Percentiles rank a stretch among this genome's conserved stretches.
phyloP scores from a whole-genome alignment of 1,140 invertebrate genomes.

The Drosophila sp. region DNA sequence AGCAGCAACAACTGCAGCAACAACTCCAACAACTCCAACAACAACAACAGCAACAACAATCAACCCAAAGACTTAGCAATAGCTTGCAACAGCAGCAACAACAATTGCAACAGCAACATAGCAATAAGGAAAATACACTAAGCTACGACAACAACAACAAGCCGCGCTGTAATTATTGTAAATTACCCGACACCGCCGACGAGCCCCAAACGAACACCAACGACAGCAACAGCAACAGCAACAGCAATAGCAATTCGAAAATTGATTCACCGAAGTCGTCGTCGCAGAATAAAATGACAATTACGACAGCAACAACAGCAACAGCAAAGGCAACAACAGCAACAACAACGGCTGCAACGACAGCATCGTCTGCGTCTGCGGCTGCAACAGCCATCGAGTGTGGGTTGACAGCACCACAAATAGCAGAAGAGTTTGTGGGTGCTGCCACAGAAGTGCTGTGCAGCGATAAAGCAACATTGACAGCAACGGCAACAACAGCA shows the following conservation, averaged over 20 bases:
- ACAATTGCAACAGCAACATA: conserved; percentile 62
- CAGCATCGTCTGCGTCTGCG: conserved; percentile 30
- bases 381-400: conserved; percentile 61
- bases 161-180: conserved; percentile 78
- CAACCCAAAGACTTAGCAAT: conserved; percentile 82
- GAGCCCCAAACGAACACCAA: conserved; percentile 73
- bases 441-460: conserved; percentile 77
- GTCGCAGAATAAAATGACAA: conserved; percentile 82
- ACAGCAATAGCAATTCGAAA: conserved; percentile 63
- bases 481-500: conserved; percentile 44
- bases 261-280: conserved; percentile 76
- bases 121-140: conserved; percentile 80
- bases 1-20: conserved; percentile 26
- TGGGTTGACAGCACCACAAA: conserved; percentile 58
- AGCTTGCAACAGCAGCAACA: conserved; percentile 70
- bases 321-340: conserved; percentile 41
- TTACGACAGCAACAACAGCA: conserved; percentile 67
- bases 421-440: conserved; percentile 67
- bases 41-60: conserved; percentile 62
- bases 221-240: conserved; percentile 46
- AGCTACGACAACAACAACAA: conserved; percentile 61
- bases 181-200: conserved; percentile 78
- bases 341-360: conserved; percentile 24
- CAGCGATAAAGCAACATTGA: conserved; percentile 76
- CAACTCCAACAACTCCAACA: conserved; percentile 26